These are phyloP conservation scores for Nerophis lumbriciformis DNA, from an alignment of 2,113 vertebrate species.

Conservation along the genomic window DNA sequence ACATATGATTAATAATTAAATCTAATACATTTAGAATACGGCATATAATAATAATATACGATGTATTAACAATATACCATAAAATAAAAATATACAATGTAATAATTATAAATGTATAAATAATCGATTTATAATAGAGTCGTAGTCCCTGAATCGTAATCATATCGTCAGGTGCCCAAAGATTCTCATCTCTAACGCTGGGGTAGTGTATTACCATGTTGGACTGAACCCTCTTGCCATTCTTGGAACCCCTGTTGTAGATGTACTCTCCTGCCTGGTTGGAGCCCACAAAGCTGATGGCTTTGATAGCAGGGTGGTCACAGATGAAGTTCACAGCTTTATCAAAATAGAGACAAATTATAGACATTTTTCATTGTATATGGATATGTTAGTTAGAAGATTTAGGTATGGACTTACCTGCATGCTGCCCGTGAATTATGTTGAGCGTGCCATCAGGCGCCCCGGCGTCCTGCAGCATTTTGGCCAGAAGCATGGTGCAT, in stretches of 20 bases:
- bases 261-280: conserved; percentile 93
- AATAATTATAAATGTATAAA: no score
- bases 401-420: conserved; percentile 68
- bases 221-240: conserved; percentile 97
- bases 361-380: conserved; percentile 22
- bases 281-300: conserved; percentile 98
- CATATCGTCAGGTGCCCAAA: no score
- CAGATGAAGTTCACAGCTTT: conserved; percentile 95
- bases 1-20: no score
- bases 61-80: no score
- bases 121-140: no score
- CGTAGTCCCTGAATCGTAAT: no score
- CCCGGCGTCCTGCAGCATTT: conserved; percentile 88
- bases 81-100: no score
- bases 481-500: conserved; percentile 90
- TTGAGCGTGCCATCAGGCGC: conserved; percentile 90
- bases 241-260: conserved; percentile 80
- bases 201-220: conserved; percentile 85
- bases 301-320: conserved; percentile 91
- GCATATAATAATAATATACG: no score
- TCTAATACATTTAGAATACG: no score
- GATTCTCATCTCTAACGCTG: no score
- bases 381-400: conserved; percentile 19
- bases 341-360: conserved; percentile 19
- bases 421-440: conserved; percentile 92